A percentile compares a stretch with the other conserved stretches of the same genome.
Conservation (phyloP, 92 coral and sea anemone species). For the Epizoanthus scotinus region DNA sequence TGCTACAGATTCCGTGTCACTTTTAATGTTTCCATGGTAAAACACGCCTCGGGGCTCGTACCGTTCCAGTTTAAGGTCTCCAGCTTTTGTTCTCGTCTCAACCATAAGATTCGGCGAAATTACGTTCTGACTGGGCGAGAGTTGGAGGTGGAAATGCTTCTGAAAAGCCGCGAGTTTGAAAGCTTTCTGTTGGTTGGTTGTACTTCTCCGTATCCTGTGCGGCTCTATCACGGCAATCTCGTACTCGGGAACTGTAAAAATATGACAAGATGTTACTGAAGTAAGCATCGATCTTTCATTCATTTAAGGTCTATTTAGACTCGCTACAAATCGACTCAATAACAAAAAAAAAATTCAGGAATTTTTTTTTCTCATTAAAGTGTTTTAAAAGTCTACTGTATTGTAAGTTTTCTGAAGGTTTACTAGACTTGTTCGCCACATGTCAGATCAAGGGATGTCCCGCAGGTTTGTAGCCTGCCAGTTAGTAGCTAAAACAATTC, state of each 20-base stretch:
- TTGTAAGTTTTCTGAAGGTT: too few species aligned
- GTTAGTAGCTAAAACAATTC: too few species aligned
- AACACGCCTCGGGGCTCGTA: slow-evolving; percentile 26
- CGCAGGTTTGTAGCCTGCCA: too few species aligned
- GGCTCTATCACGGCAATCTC: slow-evolving; percentile 16
- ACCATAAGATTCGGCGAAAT: slow-evolving; percentile 20
- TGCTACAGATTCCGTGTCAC: slow-evolving; percentile 13
- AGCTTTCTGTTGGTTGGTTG: not conserved
- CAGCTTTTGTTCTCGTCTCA: slow-evolving; percentile 14
- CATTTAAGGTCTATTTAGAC: too few species aligned
- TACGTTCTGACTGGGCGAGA: not conserved
- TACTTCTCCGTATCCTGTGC: not conserved
- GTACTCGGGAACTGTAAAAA: slow-evolving; percentile 37
- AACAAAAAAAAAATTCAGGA: too few species aligned
- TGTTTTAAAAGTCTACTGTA: too few species aligned
- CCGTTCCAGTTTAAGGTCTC: slow-evolving; percentile 28
- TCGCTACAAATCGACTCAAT: too few species aligned
- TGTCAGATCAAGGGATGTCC: too few species aligned
- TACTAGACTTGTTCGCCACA: too few species aligned
- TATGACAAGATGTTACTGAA: not conserved
- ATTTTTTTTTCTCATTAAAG: too few species aligned
- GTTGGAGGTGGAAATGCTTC: slow-evolving; percentile 1
- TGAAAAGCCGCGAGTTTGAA: slow-evolving; percentile 35
- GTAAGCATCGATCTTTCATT: not conserved
- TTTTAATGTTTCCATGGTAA: slow-evolving; percentile 22